Evolutionary conservation across 2,113 vertebrate species (phyloP), one percentile per base, ranked within the genome.

Genomic region (Ornithorhynchus anatinus): DNA sequence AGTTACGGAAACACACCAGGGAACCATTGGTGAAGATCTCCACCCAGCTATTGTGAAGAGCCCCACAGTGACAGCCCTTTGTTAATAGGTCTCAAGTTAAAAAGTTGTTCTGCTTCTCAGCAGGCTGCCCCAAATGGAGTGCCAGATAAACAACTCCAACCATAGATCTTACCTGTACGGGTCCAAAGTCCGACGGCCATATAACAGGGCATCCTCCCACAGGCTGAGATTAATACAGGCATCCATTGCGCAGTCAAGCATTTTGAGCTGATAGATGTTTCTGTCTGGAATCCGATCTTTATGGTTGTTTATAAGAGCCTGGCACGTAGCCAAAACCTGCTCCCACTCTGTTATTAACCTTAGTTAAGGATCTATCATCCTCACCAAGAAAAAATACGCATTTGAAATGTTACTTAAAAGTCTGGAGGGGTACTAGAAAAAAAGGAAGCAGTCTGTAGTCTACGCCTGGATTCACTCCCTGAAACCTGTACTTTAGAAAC

Each of bases 211-310:
- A 63, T 92, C 90, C 75, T 95, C 93, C 90, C 95, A 95, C 61
- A 45, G 90, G 16, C 86, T 90, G 17, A 97, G 92, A 77, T 93
- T 89, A 80, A 99, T 92, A 69, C 93, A 95, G 75, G 95, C 94
- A 11, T 99, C 97, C 90, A 96, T 89, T 66, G 94, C 93, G 32
- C 93, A 85, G 87, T 99, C 96, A 10, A 95, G 93, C 73, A 97
- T 66, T 83, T 92, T 92, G 75, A 98, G 91, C 87, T 95, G 91
- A 81, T 95, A 95, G 77, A 99, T 86, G 77, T 99, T 99, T 73
- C 89, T 92, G 65, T 96, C 96, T 11, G 97, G 97, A 16, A 99
- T 73, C 20, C 12, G 67, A 33, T 54, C 75, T 0, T 32, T 32
- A 3, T 72, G 69, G 48, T 81, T 72, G 47, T 85, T 90, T 32